These are phyloP conservation scores for Zapus hudsonius DNA, from an alignment of 2,113 vertebrate species.

Conservation along the genomic window DNA sequence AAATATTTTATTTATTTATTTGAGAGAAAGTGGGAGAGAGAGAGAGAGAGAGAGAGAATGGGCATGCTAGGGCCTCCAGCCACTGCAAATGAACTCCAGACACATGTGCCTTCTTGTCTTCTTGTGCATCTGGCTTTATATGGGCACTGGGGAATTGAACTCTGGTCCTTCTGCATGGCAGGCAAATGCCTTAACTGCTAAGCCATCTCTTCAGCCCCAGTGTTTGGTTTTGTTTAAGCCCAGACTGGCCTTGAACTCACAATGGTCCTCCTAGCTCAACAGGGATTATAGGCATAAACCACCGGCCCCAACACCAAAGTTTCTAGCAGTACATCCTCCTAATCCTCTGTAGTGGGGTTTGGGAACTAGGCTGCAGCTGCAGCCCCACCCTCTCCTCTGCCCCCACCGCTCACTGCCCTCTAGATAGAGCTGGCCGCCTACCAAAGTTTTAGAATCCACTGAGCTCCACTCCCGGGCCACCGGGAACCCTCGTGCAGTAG, in stretches of 20 bases:
- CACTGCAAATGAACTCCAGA: too few species aligned
- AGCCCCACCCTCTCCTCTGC: background rate
- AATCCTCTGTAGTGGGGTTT: background rate
- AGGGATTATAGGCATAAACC: background rate
- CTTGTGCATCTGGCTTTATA: too few species aligned
- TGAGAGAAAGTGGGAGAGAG: too few species aligned
- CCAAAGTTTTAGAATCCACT: background rate
- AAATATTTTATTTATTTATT: too few species aligned
- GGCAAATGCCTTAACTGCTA: too few species aligned
- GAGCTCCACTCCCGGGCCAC: rapidly evolving
- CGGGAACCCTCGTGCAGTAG: background rate
- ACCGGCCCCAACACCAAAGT: background rate
- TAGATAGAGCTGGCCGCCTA: background rate
- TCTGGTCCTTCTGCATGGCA: too few species aligned
- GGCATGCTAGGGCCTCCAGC: too few species aligned
- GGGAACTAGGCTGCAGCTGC: background rate
- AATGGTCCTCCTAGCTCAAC: too few species aligned
- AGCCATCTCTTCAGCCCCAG: too few species aligned
- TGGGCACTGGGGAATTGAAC: too few species aligned
- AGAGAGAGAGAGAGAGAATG: too few species aligned
- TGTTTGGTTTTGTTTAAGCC: background rate
- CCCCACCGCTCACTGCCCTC: background rate
- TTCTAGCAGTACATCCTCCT: background rate
- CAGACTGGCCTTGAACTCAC: background rate
- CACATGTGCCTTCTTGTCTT: too few species aligned